Evolutionary conservation across 1,140 invertebrate genomes (phyloP).

Genomic region (Panulirus ornatus): DNA sequence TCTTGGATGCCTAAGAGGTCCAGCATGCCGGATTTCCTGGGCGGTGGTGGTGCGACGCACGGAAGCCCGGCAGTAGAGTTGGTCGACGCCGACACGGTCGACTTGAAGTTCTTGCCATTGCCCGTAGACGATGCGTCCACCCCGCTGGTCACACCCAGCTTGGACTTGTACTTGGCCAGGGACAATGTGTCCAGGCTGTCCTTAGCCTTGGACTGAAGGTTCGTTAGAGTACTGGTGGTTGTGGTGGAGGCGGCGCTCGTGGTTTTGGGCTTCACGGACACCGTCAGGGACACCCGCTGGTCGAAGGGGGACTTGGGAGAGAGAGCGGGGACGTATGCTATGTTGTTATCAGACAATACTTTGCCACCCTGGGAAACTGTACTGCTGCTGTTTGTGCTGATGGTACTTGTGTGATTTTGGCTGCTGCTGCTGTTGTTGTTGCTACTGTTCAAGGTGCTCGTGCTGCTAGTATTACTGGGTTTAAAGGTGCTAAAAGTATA

Average conservation of each 20-base stretch:
- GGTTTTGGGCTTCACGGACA: constrained; percentile 68
- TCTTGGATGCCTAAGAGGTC: constrained; percentile 59
- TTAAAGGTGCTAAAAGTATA: constrained; percentile 73
- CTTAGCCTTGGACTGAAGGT: constrained; percentile 20
- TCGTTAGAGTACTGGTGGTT: neutral
- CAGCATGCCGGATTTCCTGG: constrained; percentile 38
- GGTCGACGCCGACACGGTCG: constrained; percentile 22
- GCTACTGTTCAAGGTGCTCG: neutral
- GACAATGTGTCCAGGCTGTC: constrained; percentile 50
- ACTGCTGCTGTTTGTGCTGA: neutral
- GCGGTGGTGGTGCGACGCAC: neutral
- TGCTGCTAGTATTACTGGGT: constrained; percentile 6
- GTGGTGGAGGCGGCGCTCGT: neutral
- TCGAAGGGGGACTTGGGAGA: constrained; percentile 43
- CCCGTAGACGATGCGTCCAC: neutral
- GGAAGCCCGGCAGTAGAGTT: neutral
- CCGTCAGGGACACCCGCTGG: constrained; percentile 19
- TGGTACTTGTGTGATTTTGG: neutral
- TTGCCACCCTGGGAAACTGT: neutral
- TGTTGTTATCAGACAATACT: neutral
- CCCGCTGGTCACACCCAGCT: constrained; percentile 29
- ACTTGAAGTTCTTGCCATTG: constrained; percentile 29
- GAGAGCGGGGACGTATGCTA: constrained; percentile 55
- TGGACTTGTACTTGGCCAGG: constrained; percentile 56
- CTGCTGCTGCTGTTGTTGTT: neutral